Evolutionary conservation across 2,888 invertebrate species (phyloP), one percentile per base, ranked within the genome.

Genomic region (Tachina grossa): DNA sequence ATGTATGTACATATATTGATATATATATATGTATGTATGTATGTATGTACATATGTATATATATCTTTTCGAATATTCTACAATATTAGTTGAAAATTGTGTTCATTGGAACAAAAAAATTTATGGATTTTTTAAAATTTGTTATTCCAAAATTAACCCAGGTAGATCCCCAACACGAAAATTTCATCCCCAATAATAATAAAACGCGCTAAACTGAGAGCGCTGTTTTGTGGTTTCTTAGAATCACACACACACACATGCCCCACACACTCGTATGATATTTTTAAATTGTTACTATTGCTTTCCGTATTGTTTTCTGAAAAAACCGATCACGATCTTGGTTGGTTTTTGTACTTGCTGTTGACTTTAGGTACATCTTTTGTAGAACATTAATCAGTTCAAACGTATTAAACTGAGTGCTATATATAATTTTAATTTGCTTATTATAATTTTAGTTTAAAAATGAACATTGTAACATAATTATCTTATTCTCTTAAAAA

Each of bases 401-500:
- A 65, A 13, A 78, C 69, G 59, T 43, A 63, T 77, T 63, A 55
- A 69, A 74, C 57, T 47, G 68, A 68, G 13, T 72, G 72, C 66
- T 83, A 79, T 85, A 85, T 83, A 85, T 83, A 83, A 77, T 69
- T 80, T 85, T 76, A 63, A 71, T 43, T 85, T 66, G 83, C 85
- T 72, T 79, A 55, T 68, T 75, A 16, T 14, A 63, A 80, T 83
- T 83, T 83, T 83, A 85, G 85, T 85, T 76, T 59, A 68, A 71
- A 72, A 51, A 49, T 47, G 10, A 76, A 80, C 65, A 66, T 51
- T 82, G 74, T 22, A 57, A 49, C 66, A 79, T 63, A 43, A 57
- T 65, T 71, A 49, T 51, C 75, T 49, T 66, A 31, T 9, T 10
- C 59, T 65, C 31, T 57, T 2, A 16, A 55, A 74, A 57, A 55